Evolutionary conservation across 2,888 invertebrate genomes (phyloP).

Genomic region (Magallana nippona): DNA sequence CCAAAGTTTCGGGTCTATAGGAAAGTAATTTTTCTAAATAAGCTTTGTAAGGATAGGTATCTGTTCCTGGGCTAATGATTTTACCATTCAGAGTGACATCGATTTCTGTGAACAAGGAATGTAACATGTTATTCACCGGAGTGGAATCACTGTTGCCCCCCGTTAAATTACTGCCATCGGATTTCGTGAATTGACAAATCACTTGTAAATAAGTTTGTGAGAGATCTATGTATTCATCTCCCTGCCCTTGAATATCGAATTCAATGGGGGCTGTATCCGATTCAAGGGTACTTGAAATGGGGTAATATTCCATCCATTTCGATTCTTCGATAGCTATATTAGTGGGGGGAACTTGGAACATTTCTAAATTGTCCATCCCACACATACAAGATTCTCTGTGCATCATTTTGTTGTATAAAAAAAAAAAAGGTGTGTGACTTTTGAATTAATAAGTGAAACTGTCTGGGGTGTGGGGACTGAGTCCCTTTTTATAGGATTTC

Average conservation of each 20-base stretch:
- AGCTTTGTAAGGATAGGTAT: too few species aligned
- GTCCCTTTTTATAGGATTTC: too few species aligned
- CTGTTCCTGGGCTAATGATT: background rate
- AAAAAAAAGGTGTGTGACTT: too few species aligned
- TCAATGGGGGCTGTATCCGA: conserved; percentile 3
- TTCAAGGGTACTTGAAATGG: background rate
- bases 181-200: background rate
- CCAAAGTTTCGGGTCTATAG: too few species aligned
- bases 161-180: background rate
- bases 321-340: conserved; percentile 3
- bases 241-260: conserved; percentile 37
- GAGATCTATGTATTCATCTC: conserved; percentile 33
- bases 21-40: too few species aligned
- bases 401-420: too few species aligned
- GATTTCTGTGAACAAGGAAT: conserved; percentile 25
- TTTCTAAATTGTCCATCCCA: too few species aligned
- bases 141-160: background rate
- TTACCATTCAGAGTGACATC: conserved; percentile 36
- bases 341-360: conserved; percentile 7
- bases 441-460: too few species aligned
- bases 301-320: conserved; percentile 30
- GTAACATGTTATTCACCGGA: conserved; percentile 33
- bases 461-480: too few species aligned
- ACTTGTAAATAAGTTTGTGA: conserved; percentile 13
- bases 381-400: too few species aligned